Base-by-base conservation (phyloP, 2,888 invertebrate genomes). In the Drosophila eohydei region DNA sequence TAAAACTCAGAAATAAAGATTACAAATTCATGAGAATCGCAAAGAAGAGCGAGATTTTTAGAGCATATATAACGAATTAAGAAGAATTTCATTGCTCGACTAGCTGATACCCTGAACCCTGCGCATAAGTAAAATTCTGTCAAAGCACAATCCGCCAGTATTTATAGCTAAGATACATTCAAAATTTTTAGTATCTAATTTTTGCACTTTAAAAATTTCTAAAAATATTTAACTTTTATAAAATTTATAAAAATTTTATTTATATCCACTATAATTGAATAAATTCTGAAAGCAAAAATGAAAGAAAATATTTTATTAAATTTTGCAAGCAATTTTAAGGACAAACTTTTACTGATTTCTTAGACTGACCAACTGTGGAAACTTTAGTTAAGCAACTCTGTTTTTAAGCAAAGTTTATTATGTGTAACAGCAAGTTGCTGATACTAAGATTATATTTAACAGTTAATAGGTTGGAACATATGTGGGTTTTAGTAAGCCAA, bases 401-500 rank as follows among this genome's bases (percentile, higher is more conserved):
- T 51, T 34, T 34, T 57, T 16, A 51, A 56, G 46, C 34, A 14
- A 51, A 56, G 46, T 52, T 46, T 59, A 55, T 43, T 61, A 14
- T 59, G 12, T 44, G 32, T 38, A 26, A 44, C 44, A 51, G 38
- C n/a, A 34, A 9, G 46, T 21, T 40, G 1, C 30, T 14, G 34
- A 46, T 71, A 46, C 59, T 26, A 26, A 12, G 38, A 52, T 55
- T 55, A 55, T 71, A 69, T 54, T 54, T 70, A 71, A 26, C 52
- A 69, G 72, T 61, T 70, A 71, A 71, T 61, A 36, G 41, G 36
- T 50, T 71, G 28, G 9, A 62, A 61, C 69, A 70, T 71, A 55
- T 70, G 57, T 54, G 64, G 52, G n/a, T 52, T 26, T 36, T 36
- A 34, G 34, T 52, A 3, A 56, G 58, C 38, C 28, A 46, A 43